Percentiles rank a stretch among this genome's conserved stretches.
Conservation (phyloP, 2,113 vertebrate genomes). For the Elanoides forficatus region DNA sequence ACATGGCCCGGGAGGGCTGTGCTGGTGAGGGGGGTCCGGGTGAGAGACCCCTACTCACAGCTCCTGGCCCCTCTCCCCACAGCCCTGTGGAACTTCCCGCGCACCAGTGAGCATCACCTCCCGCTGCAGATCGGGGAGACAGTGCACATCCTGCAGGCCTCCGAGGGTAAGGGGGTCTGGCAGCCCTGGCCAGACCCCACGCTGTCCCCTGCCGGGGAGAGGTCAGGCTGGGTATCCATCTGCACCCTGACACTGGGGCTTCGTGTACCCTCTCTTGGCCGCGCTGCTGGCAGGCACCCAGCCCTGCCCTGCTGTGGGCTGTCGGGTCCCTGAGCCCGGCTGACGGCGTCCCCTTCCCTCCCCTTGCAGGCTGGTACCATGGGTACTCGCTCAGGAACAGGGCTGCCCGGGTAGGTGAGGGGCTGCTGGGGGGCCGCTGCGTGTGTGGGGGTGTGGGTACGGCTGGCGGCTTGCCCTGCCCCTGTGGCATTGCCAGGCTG, state of each 20-base stretch:
- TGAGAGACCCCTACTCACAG: not conserved
- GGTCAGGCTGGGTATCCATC: rapidly evolving
- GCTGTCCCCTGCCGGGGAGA: not conserved
- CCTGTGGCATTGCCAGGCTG: not conserved
- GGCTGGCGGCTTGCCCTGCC: not conserved
- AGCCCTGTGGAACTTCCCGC: constrained; percentile 51
- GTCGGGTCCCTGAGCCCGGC: not conserved
- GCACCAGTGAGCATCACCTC: constrained; percentile 54
- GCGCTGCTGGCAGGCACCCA: not conserved
- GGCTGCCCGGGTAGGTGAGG: constrained; percentile 31
- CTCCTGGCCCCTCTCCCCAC: not conserved
- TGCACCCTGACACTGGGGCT: rapidly evolving
- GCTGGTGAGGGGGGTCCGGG: not conserved
- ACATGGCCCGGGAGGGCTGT: rapidly evolving
- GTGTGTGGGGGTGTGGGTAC: rapidly evolving
- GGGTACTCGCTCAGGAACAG: constrained; percentile 58
- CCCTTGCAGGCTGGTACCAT: constrained; percentile 47
- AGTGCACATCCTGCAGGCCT: constrained; percentile 47
- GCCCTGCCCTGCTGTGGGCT: not conserved
- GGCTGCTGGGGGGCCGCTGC: not conserved
- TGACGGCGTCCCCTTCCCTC: not conserved
- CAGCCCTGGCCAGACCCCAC: too few species aligned
- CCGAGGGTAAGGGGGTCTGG: not conserved
- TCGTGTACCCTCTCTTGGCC: not conserved
- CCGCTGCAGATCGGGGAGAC: constrained; percentile 56